These are phyloP conservation scores for Hepsetus odoe DNA, from an alignment of 2,113 vertebrate genomes.

Conservation along the genomic window DNA sequence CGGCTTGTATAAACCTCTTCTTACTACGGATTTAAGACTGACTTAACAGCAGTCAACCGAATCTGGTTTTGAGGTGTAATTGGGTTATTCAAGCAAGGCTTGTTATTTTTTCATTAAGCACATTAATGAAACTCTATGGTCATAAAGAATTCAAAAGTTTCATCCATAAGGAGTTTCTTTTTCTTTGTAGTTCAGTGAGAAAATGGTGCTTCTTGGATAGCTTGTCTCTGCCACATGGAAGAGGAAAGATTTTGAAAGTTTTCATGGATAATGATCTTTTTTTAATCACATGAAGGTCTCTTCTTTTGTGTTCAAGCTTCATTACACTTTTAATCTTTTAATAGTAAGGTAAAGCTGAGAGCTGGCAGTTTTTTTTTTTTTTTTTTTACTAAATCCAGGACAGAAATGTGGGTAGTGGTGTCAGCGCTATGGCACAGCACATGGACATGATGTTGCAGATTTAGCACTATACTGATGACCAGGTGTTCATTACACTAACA, in stretches of 20 bases:
- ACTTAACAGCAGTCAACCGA: neutral
- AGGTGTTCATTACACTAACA: slow-evolving; percentile 84
- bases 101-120: slow-evolving; percentile 5
- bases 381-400: neutral
- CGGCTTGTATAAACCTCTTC: neutral
- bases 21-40: neutral
- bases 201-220: neutral
- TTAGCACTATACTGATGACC: slow-evolving; percentile 73
- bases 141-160: slow-evolving; percentile 10
- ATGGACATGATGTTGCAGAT: slow-evolving; percentile 66
- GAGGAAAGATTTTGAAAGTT: neutral
- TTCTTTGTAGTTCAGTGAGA: slow-evolving; percentile 6
- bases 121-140: slow-evolving; percentile 16
- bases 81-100: neutral
- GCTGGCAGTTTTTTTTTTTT: neutral
- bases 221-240: neutral
- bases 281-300: neutral
- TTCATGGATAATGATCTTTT: no score
- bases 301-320: neutral
- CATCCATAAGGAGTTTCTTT: neutral
- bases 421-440: slow-evolving; percentile 53
- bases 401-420: slow-evolving; percentile 53
- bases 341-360: neutral
- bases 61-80: neutral
- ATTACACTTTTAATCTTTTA: neutral